Conservation (phyloP, 2,113 vertebrate species). For the Cyanoramphus novaezelandiae region DNA sequence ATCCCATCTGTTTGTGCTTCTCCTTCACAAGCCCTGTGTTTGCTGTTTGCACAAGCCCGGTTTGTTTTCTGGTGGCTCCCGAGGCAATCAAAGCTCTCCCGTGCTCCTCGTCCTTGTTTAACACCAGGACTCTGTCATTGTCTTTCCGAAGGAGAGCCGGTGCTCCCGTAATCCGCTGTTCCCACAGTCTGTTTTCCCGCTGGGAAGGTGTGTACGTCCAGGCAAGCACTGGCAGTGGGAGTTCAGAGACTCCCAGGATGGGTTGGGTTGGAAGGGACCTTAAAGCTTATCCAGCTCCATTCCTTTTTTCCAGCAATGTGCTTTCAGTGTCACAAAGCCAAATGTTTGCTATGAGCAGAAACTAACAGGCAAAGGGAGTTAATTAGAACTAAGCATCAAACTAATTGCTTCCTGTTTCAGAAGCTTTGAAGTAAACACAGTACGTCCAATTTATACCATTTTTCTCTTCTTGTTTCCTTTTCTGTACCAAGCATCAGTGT, state of each 20-base stretch:
- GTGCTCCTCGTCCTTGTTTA: not conserved
- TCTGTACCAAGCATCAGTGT: not conserved
- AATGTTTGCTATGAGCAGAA: not conserved
- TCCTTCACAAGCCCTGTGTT: not conserved
- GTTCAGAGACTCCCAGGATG: not conserved
- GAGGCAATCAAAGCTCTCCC: not conserved
- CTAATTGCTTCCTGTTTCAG: conserved; percentile 42
- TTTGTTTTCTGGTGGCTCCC: not conserved
- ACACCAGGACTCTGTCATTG: not conserved
- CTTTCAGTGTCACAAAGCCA: not conserved
- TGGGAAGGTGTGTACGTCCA: rapidly evolving
- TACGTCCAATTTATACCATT: not conserved
- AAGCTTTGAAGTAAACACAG: not conserved
- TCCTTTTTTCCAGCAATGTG: not conserved
- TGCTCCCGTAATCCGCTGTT: rapidly evolving
- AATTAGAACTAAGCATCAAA: conserved; percentile 19
- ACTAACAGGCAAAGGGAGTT: not conserved
- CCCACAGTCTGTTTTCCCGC: rapidly evolving
- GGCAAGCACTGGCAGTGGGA: not conserved
- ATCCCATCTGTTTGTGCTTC: not conserved
- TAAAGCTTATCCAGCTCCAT: not conserved
- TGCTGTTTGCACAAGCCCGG: not conserved
- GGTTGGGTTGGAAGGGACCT: not conserved
- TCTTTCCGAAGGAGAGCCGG: not conserved
- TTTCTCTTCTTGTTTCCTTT: not conserved